These are phyloP conservation scores for Arbacia lixula DNA, from an alignment of 53 echinoderm and acorn worm genomes.

Conservation along the genomic window DNA sequence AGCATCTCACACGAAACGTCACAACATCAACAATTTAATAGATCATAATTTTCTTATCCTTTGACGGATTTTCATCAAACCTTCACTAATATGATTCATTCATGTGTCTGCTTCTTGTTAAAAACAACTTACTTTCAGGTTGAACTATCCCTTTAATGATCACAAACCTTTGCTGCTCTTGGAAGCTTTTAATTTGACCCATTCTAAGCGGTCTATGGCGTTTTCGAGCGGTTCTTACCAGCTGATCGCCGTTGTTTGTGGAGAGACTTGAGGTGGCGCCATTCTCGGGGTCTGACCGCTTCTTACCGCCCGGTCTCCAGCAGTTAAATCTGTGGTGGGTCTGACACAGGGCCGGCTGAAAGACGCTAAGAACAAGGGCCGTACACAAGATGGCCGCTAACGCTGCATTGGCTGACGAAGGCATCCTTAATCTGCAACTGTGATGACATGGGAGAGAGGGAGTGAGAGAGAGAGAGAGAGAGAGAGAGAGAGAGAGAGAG, in stretches of 20 bases:
- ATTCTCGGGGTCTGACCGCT: constrained; percentile 34
- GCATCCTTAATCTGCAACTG: constrained; percentile 16
- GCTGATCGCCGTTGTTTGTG: constrained; percentile 10
- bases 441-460: not conserved
- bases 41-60: too few relatives aligned
- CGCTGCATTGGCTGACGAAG: not conserved
- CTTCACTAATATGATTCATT: too few relatives aligned
- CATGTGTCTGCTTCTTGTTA: too few relatives aligned
- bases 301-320: constrained; percentile 39
- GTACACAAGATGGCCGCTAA: constrained; percentile 5
- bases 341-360: constrained; percentile 43
- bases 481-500: not conserved
- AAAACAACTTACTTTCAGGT: too few relatives aligned
- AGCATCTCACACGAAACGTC: too few relatives aligned
- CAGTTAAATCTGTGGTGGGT: constrained; percentile 55
- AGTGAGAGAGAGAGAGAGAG: not conserved
- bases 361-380: constrained; percentile 11
- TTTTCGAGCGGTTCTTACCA: constrained; percentile 4
- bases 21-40: too few relatives aligned
- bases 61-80: too few relatives aligned
- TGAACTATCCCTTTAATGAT: too few relatives aligned
- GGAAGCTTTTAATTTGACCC: too few relatives aligned
- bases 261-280: not conserved
- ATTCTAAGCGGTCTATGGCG: too few relatives aligned
- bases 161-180: too few relatives aligned